Percentiles rank a stretch among this genome's conserved stretches.
These are phyloP conservation scores for Bostrychus sinensis DNA, from an alignment of 2,113 vertebrate species.

Conservation along the genomic window DNA sequence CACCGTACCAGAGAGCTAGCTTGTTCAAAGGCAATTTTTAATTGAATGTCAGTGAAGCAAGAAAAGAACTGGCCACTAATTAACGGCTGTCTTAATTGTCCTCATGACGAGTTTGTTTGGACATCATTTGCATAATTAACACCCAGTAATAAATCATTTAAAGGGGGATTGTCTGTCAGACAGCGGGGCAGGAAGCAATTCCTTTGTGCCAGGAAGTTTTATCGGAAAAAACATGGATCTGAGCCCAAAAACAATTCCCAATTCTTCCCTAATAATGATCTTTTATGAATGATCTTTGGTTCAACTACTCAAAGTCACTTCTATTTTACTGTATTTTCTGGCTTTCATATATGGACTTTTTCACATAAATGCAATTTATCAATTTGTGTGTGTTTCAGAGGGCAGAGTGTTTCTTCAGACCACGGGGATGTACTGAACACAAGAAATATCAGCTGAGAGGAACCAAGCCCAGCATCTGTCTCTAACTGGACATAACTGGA, in stretches of 20 bases:
- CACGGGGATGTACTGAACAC: slow-evolving; percentile 90
- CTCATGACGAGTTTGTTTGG: slow-evolving; percentile 99
- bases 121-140: slow-evolving; percentile 99
- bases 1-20: slow-evolving; percentile 60
- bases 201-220: slow-evolving; percentile 76
- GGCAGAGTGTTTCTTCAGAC: slow-evolving; percentile 97
- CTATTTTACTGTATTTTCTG: not conserved
- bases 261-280: slow-evolving; percentile 39
- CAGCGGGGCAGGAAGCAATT: slow-evolving; percentile 85
- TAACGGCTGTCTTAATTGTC: slow-evolving; percentile 99
- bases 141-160: slow-evolving; percentile 99
- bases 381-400: slow-evolving; percentile 84
- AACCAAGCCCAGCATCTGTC: slow-evolving; percentile 39
- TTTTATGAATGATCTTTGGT: slow-evolving; percentile 49
- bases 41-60: slow-evolving; percentile 99
- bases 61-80: slow-evolving; percentile 92
- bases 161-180: slow-evolving; percentile 99
- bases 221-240: slow-evolving; percentile 64
- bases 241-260: slow-evolving; percentile 40
- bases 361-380: slow-evolving; percentile 13
- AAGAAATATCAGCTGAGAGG: slow-evolving; percentile 16
- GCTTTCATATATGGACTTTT: not conserved
- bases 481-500: slow-evolving; percentile 43
- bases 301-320: slow-evolving; percentile 25
- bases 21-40: slow-evolving; percentile 85